Percentiles rank a stretch among this genome's conserved stretches.
These are phyloP conservation scores for Morelia viridis DNA, from an alignment of 2,797 vertebrate species.

Conservation along the genomic window DNA sequence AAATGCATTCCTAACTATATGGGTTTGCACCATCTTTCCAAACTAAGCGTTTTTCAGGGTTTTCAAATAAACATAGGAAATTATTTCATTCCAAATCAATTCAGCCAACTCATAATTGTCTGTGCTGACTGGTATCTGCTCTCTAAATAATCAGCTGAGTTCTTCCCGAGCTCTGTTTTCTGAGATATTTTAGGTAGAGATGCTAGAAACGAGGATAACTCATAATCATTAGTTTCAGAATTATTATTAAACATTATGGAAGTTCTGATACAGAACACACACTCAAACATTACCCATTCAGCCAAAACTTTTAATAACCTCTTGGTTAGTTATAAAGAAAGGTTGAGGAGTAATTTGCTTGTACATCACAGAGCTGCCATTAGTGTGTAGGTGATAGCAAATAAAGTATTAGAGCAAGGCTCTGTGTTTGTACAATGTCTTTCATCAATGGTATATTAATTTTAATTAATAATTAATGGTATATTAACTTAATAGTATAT, in stretches of 20 bases:
- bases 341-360: neutral
- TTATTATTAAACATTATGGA: neutral
- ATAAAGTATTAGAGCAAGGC: fast-evolving
- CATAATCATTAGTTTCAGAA: neutral
- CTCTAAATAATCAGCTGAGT: neutral
- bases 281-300: neutral
- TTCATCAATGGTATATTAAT: neutral
- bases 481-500: neutral
- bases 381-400: neutral
- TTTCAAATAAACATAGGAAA: neutral
- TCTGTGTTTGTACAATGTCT: neutral
- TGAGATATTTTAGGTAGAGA: neutral
- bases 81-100: neutral
- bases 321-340: neutral
- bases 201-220: neutral
- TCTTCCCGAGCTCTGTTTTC: neutral
- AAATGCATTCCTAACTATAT: neutral
- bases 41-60: neutral
- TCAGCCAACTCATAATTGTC: neutral
- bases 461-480: too few relatives aligned
- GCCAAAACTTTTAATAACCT: neutral
- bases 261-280: neutral
- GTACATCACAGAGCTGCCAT: neutral
- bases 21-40: neutral
- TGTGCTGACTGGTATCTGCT: neutral